Base-by-base conservation (phyloP, 2,888 invertebrate genomes). In the Tipula vernalis region DNA sequence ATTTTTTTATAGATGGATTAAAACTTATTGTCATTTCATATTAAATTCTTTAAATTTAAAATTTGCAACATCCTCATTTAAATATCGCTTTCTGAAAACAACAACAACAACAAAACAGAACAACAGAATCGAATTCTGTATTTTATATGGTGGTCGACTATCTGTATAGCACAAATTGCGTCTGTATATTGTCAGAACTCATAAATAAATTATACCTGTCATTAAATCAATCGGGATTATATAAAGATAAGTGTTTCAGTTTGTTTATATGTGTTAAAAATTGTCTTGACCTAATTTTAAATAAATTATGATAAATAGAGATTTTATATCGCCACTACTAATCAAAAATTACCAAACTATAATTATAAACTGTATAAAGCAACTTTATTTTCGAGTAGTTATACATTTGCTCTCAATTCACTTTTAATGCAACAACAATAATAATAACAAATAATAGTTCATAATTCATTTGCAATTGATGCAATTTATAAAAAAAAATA, bases 41-140 rank as follows among this genome's bases (percentile, higher is more conserved):
- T 71, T 71, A 71, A 71, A 71, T 71, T 71, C 71, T 71, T 71
- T 71, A 71, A 71, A 71, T 71, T 71, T 71, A 71, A 71, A 71
- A 71, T 71, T 71, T 71, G 71, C 71, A 71, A 71, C 71, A 71
- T 71, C 71, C 71, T 71, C 71, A 71, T 71, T 71, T 71, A 71
- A 71, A 71, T 71, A 71, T 71, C 28, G 28, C 71, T 71, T 28
- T 71, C 71, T 6, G 18, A 71, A 28, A 18, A 71, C 28, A 28
- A 28, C 28, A 28, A 28, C 28, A 28, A 28, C 28, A 28, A 28
- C 28, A 28, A 71, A 18, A 71, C 51, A 51, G 5, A 71, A 71
- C n/a, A 51, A 51, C 71, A 71, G 71, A 71, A 71, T 71, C 71
- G 71, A 71, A 71, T 71, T 71, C 28, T 71, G n/a, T 71, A 18